Conservation (phyloP, 2,888 invertebrate species). For the Pristionchus maxplancki region DNA sequence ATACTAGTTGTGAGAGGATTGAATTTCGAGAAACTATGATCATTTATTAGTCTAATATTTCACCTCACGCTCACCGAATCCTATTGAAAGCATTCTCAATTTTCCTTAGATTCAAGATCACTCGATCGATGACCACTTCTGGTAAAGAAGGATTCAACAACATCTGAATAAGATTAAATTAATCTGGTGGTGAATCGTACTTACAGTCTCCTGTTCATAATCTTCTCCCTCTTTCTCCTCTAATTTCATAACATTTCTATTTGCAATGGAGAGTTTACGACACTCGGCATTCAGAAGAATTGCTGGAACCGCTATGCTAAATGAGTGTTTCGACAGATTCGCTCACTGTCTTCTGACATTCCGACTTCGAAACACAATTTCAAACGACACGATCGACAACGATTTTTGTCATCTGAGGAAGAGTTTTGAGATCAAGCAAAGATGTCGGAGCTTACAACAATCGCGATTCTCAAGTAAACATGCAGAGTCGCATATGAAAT, state of each 20-base stretch:
- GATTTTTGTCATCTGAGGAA: neutral
- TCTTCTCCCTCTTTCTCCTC: neutral
- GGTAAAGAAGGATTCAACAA: neutral
- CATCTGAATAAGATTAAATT: neutral
- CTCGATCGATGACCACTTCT: neutral
- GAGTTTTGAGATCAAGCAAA: neutral
- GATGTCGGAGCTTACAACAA: neutral
- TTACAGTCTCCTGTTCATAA: neutral
- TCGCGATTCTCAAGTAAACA: neutral
- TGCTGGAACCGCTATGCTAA: neutral
- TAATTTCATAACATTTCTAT: too few relatives aligned
- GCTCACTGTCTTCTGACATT: neutral
- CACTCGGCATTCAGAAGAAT: neutral
- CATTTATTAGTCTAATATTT: neutral
- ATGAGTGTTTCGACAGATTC: neutral
- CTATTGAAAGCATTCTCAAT: neutral
- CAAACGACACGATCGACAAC: neutral
- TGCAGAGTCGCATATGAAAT: neutral
- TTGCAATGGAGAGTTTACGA: neutral
- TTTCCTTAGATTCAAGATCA: neutral
- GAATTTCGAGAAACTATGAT: neutral
- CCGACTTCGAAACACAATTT: neutral
- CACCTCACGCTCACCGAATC: neutral
- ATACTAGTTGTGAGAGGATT: conserved; percentile 1
- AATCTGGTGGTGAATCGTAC: neutral